Percentiles rank a stretch among this genome's conserved stretches.
Conservation (phyloP, 1,140 invertebrate genomes). For the Drosophila miranda region DNA sequence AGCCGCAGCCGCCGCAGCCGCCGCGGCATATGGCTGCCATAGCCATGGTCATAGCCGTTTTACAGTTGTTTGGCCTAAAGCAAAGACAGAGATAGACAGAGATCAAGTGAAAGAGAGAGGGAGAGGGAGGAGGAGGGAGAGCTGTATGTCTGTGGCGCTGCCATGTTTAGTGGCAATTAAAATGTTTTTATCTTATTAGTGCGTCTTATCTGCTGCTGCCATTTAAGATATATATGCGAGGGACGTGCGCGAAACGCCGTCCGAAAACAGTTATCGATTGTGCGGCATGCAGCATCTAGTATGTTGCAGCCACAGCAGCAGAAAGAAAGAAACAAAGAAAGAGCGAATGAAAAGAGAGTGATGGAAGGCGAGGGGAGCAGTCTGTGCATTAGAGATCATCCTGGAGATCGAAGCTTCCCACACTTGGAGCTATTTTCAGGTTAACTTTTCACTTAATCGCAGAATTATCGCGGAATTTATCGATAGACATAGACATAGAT, state of each 20-base stretch:
- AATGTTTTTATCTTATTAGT: slow-evolving; percentile 80
- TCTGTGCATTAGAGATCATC: not conserved
- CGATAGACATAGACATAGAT: too few species aligned
- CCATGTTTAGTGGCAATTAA: slow-evolving; percentile 80
- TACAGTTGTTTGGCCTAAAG: slow-evolving; percentile 71
- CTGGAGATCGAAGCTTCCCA: not conserved
- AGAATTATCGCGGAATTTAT: too few species aligned
- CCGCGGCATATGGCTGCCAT: not conserved
- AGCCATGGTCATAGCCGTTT: slow-evolving; percentile 42
- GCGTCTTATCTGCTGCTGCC: slow-evolving; percentile 61
- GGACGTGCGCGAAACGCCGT: slow-evolving; percentile 58
- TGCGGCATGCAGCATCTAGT: slow-evolving; percentile 28
- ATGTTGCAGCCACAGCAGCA: slow-evolving; percentile 9
- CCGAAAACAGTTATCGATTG: slow-evolving; percentile 52
- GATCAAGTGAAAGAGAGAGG: not conserved
- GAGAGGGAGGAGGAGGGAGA: slow-evolving; percentile 15
- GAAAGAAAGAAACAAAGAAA: slow-evolving; percentile 3
- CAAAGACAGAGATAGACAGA: slow-evolving; percentile 9
- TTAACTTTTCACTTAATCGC: too few species aligned
- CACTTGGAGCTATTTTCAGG: not conserved
- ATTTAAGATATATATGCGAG: slow-evolving; percentile 63
- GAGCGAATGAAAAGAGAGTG: too few species aligned
- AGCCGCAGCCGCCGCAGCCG: slow-evolving; percentile 21
- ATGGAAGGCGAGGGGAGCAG: not conserved
- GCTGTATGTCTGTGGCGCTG: slow-evolving; percentile 59